Percentiles rank a stretch among this genome's conserved stretches.
Evolutionary conservation across 2,888 invertebrate species (phyloP).

Genomic region (Thera britannica): DNA sequence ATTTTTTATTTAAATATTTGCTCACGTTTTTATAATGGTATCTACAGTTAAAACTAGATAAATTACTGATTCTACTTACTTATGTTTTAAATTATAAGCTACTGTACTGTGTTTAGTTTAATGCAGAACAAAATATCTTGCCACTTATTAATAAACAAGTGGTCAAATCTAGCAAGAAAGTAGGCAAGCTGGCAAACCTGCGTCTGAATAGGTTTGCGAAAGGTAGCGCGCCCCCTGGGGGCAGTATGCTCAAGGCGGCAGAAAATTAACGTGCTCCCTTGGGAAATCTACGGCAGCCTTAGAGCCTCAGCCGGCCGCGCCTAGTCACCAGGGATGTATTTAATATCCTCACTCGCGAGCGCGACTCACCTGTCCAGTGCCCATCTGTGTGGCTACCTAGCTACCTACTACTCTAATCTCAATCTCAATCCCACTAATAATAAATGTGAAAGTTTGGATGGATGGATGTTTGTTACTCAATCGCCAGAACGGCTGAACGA

Average conservation of each 20-base stretch:
- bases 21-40: no score
- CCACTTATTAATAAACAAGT: not conserved
- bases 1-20: no score
- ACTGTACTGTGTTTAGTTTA: no score
- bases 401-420: no score
- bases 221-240: constrained; percentile 85
- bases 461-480: no score
- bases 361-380: constrained; percentile 26
- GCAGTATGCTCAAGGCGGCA: constrained; percentile 91
- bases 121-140: not conserved
- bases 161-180: constrained; percentile 19
- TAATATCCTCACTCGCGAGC: constrained; percentile 60
- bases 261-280: constrained; percentile 89
- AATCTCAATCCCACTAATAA: no score
- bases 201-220: constrained; percentile 76
- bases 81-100: no score
- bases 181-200: constrained; percentile 13
- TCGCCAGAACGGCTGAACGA: no score
- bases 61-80: no score
- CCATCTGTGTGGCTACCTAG: not conserved
- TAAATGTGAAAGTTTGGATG: no score
- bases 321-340: constrained; percentile 75
- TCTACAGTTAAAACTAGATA: no score
- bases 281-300: constrained; percentile 87
- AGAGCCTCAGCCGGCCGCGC: constrained; percentile 71